Percentiles rank a stretch among this genome's conserved stretches.
Conservation (phyloP, 2,797 vertebrate genomes). For the Pogonophryne albipinna region DNA sequence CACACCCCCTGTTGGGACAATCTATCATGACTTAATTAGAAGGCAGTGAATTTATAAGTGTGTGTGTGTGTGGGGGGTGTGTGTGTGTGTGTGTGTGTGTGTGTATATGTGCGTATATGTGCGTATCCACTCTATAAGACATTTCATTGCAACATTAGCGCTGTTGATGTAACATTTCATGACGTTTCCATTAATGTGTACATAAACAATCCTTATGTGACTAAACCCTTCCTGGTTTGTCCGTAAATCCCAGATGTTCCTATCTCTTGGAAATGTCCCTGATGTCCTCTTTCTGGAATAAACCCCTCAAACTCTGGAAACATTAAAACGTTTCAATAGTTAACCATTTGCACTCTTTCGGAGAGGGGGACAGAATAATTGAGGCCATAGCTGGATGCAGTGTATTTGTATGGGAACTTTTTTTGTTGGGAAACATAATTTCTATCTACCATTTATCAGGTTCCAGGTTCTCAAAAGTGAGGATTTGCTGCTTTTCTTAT, state of each 20-base stretch:
- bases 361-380: neutral
- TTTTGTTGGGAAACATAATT: no score
- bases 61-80: conserved; percentile 22
- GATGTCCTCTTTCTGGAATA: neutral
- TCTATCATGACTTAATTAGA: conserved; percentile 77
- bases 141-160: neutral
- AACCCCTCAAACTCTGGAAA: neutral
- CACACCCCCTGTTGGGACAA: conserved; percentile 49
- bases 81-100: conserved; percentile 22
- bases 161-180: neutral
- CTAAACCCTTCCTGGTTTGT: neutral
- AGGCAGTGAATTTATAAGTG: conserved; percentile 27
- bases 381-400: no score
- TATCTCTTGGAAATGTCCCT: neutral
- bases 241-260: neutral
- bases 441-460: neutral
- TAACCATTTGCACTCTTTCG: neutral
- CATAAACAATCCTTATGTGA: neutral
- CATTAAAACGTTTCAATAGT: neutral
- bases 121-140: neutral
- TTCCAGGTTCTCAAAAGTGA: neutral
- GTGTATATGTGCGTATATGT: neutral
- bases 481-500: neutral
- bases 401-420: neutral
- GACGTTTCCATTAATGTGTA: neutral